Conservation (phyloP, 2,888 invertebrate species). For the Protophormia terraenovae region DNA sequence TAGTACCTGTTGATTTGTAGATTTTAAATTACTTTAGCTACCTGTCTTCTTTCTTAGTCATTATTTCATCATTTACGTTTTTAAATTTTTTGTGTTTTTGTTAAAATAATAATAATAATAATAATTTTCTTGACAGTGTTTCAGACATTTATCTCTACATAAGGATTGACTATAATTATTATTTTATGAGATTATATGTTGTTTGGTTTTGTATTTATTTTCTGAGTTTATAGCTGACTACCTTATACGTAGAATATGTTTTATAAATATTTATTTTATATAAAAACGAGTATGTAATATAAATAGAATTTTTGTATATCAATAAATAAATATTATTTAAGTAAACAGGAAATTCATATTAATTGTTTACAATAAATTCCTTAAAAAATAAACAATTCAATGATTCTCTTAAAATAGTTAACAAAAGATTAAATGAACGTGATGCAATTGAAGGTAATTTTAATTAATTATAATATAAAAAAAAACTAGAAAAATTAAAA, state of each 20-base stretch:
- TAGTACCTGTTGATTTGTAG: background rate
- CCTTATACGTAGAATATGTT: slow-evolving; percentile 4
- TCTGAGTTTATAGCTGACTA: background rate
- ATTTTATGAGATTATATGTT: slow-evolving; percentile 2
- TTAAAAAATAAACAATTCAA: background rate
- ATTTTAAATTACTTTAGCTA: background rate
- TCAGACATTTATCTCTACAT: background rate
- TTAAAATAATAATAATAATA: background rate
- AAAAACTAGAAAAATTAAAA: no score
- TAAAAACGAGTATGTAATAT: background rate
- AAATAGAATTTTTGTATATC: background rate
- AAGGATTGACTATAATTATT: slow-evolving; percentile 32
- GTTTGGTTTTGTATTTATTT: background rate
- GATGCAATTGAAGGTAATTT: background rate
- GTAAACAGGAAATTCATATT: slow-evolving; percentile 47
- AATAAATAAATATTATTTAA: slow-evolving; percentile 35
- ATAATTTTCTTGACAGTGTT: background rate
- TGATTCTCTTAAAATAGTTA: slow-evolving; percentile 26
- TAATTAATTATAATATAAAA: background rate
- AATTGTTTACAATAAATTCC: slow-evolving; percentile 8
- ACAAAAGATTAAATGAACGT: slow-evolving; percentile 6
- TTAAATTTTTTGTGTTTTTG: background rate
- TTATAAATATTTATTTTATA: slow-evolving; percentile 7
- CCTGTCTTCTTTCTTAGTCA: slow-evolving; percentile 27
- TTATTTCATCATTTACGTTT: slow-evolving; percentile 31